Evolutionary conservation across 1,140 invertebrate genomes (phyloP).

Genomic region (Drosophila eugracilis): DNA sequence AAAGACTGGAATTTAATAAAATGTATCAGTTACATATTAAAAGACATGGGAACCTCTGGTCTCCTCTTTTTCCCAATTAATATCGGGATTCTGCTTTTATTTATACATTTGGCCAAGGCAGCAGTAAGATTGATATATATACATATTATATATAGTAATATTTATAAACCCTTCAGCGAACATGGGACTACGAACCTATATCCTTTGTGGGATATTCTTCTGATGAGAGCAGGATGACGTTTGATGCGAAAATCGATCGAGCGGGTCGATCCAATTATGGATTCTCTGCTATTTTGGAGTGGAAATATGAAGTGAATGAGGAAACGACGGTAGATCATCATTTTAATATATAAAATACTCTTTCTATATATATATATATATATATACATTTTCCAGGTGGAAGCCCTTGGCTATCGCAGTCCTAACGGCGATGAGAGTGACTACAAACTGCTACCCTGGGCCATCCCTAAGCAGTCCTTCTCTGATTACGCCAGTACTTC

Average conservation of each 20-base stretch:
- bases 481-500: slow-evolving; percentile 34
- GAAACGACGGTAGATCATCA: slow-evolving; percentile 18
- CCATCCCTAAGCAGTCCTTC: slow-evolving; percentile 10
- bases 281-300: not conserved
- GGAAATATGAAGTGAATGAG: slow-evolving; percentile 26
- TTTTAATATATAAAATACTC: not conserved
- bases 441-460: slow-evolving; percentile 38
- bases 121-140: slow-evolving; percentile 12
- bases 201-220: not conserved
- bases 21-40: not conserved
- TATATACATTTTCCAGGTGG: slow-evolving; percentile 1
- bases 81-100: not conserved
- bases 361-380: too few species aligned
- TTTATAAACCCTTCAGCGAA: not conserved
- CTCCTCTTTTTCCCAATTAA: not conserved
- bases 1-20: not conserved
- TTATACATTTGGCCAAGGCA: not conserved
- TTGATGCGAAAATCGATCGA: slow-evolving; percentile 20
- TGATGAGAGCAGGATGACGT: slow-evolving; percentile 9
- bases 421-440: slow-evolving; percentile 18
- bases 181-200: slow-evolving; percentile 44
- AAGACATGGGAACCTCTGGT: not conserved
- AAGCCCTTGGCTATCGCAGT: slow-evolving; percentile 31
- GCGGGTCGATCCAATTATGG: slow-evolving; percentile 32
- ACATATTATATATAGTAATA: not conserved